phyloP scores from a whole-genome alignment of 2,113 vertebrate genomes.

The Prionailurus bengalensis region DNA sequence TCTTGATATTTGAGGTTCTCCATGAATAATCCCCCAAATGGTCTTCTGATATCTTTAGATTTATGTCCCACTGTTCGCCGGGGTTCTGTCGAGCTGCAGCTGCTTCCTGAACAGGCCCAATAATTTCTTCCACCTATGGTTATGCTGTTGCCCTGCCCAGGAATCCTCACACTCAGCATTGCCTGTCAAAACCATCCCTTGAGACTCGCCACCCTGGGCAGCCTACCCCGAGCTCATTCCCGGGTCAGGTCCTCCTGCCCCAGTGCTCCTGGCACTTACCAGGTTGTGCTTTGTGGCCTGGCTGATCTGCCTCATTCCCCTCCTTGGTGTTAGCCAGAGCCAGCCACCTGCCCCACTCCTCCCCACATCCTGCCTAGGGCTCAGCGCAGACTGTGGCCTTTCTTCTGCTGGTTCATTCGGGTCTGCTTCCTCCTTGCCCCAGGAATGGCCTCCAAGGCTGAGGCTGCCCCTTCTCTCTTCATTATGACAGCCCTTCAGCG shows the following conservation, averaged over 20 bases:
- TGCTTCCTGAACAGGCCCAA: neutral
- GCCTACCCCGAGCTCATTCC: neutral
- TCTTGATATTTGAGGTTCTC: neutral
- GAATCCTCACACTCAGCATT: neutral
- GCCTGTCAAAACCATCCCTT: neutral
- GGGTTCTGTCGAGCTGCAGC: neutral
- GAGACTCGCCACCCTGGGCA: neutral
- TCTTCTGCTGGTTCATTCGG: neutral
- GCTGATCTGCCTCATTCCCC: neutral
- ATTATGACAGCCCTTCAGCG: neutral
- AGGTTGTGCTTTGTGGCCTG: neutral
- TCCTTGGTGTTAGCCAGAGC: neutral
- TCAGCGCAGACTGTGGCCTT: neutral
- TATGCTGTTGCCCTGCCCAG: neutral
- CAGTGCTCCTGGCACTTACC: neutral
- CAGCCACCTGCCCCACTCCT: neutral
- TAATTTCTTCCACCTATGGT: neutral
- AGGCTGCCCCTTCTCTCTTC: neutral
- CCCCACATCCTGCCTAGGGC: rapidly evolving
- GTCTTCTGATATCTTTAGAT: slow-evolving; percentile 38
- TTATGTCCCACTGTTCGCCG: neutral
- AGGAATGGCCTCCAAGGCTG: too few species aligned
- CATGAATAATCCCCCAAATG: neutral
- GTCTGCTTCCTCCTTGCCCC: neutral
- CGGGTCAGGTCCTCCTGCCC: neutral